Base-by-base conservation (phyloP, 2,888 invertebrate genomes). In the Encarsia formosa region DNA sequence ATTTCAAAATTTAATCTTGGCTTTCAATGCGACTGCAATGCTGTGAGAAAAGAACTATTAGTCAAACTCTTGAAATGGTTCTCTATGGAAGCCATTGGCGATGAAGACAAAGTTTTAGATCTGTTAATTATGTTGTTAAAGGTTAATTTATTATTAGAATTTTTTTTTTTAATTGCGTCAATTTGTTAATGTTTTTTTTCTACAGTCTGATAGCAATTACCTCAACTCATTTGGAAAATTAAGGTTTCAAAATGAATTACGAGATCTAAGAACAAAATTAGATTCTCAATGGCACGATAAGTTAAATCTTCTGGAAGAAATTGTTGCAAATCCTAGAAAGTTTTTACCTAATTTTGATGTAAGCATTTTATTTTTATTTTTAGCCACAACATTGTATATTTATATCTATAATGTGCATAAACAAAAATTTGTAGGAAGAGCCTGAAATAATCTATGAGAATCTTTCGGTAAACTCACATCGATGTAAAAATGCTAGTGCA, bases 1-100 rank as follows among this genome's bases (percentile, higher is more conserved):
- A 67, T 79, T 58, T 80, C 82, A 1, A 86, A 86, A 68, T 71
- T 85, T n/a, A 79, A 80, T 51, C 73, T 81, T 57, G 85, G 84
- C 18, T 81, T 82, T 74, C 73, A 78, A 47, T 75, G 81, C 44
- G 80, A 83, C 49, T 82, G 82, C 64, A 82, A 83, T 62, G 76
- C 79, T 16, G 75, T 79, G 35, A 81, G 79, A 31, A 79, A 81
- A 55, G 80, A 83, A 62, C 71, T 86, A 16, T 65, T 86, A 19
- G 73, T 77, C 43, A 79, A 80, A 55, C 70, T 86, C 22, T 71
- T 85, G 40, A 76, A 79, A 43, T 86, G 85, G 85, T 84, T 86
- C 67, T 67, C 79, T 41, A 78, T 76, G 49, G 76, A 80, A 32
- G 71, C 76, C 40, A 75, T 79, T 31, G 73, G 78, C 1, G 70